A percentile compares a stretch with the other conserved stretches of the same genome.
phyloP scores from a whole-genome alignment of 2,888 invertebrate species.

The Drosophila quinaria region DNA sequence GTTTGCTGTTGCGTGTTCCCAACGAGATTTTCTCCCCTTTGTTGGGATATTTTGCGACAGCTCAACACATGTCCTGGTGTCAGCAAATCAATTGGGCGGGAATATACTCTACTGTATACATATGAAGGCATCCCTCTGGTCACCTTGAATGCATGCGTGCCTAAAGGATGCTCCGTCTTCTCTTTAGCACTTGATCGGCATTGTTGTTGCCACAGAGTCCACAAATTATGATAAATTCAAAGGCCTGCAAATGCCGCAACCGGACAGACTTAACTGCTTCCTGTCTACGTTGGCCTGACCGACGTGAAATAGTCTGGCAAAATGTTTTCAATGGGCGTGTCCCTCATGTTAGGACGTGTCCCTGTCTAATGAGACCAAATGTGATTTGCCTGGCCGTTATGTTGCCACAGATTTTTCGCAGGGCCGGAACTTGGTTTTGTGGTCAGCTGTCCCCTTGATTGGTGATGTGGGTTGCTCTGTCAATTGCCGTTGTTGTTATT shows the following conservation, averaged over 20 bases:
- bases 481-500: background rate
- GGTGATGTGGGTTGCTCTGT: constrained; percentile 6
- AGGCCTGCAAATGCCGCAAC: constrained; percentile 22
- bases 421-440: constrained; percentile 10
- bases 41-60: constrained; percentile 27
- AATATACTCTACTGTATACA: constrained; percentile 16
- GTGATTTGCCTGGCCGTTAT: constrained; percentile 46
- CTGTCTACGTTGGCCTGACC: background rate
- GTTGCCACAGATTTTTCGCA: constrained; percentile 9
- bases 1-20: constrained; percentile 53
- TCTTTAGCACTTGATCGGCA: background rate
- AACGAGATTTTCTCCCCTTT: constrained; percentile 1
- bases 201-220: background rate
- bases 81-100: constrained; percentile 54
- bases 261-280: constrained; percentile 23
- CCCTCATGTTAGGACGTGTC: constrained; percentile 11
- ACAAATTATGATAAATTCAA: constrained; percentile 34
- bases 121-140: background rate
- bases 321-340: constrained; percentile 21
- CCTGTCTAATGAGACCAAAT: constrained; percentile 43
- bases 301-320: constrained; percentile 14
- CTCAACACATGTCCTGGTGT: constrained; percentile 49
- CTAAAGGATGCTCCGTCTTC: constrained; percentile 6
- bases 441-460: constrained; percentile 2
- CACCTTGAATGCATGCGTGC: constrained; percentile 19